These are phyloP conservation scores for Anoplolepis gracilipes DNA, from an alignment of 1,140 invertebrate species.

Conservation along the genomic window DNA sequence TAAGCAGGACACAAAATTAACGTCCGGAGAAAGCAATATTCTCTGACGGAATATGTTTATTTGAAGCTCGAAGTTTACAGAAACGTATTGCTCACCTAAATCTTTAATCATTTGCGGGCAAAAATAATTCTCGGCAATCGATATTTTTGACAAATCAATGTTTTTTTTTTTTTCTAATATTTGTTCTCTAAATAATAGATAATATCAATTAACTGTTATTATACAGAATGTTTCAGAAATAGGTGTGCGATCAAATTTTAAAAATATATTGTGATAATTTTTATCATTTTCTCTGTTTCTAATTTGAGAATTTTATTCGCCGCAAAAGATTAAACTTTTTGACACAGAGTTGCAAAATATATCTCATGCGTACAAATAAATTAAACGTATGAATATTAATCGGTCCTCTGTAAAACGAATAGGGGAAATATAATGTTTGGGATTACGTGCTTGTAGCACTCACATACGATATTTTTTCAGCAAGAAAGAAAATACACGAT, in stretches of 20 bases:
- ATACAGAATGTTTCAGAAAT: neutral
- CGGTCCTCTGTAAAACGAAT: neutral
- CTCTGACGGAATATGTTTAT: slow-evolving; percentile 4
- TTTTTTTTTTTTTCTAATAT: no score
- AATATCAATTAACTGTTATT: neutral
- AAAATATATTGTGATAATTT: neutral
- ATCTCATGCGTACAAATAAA: slow-evolving; percentile 39
- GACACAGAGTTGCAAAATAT: slow-evolving; percentile 26
- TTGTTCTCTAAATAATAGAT: neutral
- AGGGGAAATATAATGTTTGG: neutral
- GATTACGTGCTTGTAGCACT: neutral
- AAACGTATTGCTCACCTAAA: neutral
- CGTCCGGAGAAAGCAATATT: neutral
- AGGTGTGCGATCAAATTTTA: no score
- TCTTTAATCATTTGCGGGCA: slow-evolving; percentile 23
- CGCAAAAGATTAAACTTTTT: slow-evolving; percentile 19
- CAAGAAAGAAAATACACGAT: slow-evolving; percentile 4
- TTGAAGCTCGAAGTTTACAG: slow-evolving; percentile 5
- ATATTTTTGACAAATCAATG: no score
- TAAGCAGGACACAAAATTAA: neutral
- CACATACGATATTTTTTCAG: neutral
- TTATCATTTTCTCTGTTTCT: neutral
- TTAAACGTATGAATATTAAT: neutral
- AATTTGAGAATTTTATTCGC: neutral
- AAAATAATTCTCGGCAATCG: neutral